Evolutionary conservation across 2,888 invertebrate species (phyloP), one percentile per base, ranked within the genome.

Genomic region (Pegoplata infirma): DNA sequence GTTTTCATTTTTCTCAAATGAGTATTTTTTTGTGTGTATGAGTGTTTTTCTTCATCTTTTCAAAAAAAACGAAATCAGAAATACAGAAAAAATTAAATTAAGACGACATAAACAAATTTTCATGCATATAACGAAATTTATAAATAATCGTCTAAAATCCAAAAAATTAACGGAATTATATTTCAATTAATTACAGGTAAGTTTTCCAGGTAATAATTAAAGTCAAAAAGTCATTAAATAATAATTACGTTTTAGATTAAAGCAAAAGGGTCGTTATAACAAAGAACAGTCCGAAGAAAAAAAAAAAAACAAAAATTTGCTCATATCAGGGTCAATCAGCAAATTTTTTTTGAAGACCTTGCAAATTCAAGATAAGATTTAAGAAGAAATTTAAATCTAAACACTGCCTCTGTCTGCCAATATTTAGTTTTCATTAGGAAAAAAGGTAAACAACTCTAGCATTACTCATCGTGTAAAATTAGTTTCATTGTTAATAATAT

Each of bases 21-120:
- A 77, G 61, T 69, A 17, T 17, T 61, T 64, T 59, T 56, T n/a
- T n/a, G n/a, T n/a, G n/a, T n/a, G 61, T 51, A 25, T 71, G 68
- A 68, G 74, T 71, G 46, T 36, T 32, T 74, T 72, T 8, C 63
- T 61, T 47, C 51, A 47, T 63, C 8, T 28, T 28, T 36, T 61
- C 53, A 47, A 64, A n/a, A n/a, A n/a, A n/a, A 72, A 67, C 44
- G 49, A 76, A n/a, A 59, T 8, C 16, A 61, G 28, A 5, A 71
- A 63, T 72, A 71, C 61, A 79, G 71, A 79, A 79, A 61, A 79
- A 74, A 51, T 64, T 53, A 69, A 67, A 46, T 68, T 79, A 79
- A 79, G 79, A 72, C 79, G 79, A 79, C 71, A 75, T 79, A 79
- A 79, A 79, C 79, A 79, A 75, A 49, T 49, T 71, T 75, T 28